Evolutionary conservation across 2,113 vertebrate genomes (phyloP).

Genomic region (Albula glossodonta): DNA sequence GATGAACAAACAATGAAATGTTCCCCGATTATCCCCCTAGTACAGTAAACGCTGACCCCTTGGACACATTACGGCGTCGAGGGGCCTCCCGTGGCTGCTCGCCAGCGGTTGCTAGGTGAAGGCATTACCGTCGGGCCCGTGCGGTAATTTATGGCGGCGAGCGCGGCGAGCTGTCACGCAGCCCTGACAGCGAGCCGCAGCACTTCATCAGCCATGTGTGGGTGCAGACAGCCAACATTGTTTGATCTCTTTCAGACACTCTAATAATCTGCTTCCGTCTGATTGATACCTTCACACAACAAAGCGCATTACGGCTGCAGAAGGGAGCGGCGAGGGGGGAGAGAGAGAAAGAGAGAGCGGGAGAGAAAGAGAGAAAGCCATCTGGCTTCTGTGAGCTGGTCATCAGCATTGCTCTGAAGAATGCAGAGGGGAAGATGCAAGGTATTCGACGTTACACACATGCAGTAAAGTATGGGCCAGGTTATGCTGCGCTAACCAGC

Average conservation of each 20-base stretch:
- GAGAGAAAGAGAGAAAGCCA: not conserved
- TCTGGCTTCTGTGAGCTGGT: not conserved
- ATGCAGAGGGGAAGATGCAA: too few species aligned
- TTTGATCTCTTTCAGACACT: slow-evolving; percentile 99
- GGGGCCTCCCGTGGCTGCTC: slow-evolving; percentile 57
- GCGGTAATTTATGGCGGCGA: slow-evolving; percentile 93
- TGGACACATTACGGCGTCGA: slow-evolving; percentile 63
- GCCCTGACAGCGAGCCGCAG: slow-evolving; percentile 92
- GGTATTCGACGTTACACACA: too few species aligned
- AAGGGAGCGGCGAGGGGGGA: slow-evolving; percentile 61
- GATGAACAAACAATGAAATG: not conserved
- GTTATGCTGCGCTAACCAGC: too few species aligned
- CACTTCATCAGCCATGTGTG: slow-evolving; percentile 92
- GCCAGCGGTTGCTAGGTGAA: slow-evolving; percentile 86
- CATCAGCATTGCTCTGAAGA: not conserved
- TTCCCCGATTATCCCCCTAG: not conserved
- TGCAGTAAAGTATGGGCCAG: too few species aligned
- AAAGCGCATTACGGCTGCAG: slow-evolving; percentile 82
- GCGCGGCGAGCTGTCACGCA: slow-evolving; percentile 91
- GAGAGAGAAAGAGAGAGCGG: too few species aligned
- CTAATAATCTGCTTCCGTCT: slow-evolving; percentile 98
- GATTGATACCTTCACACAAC: slow-evolving; percentile 98
- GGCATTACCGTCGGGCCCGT: slow-evolving; percentile 89
- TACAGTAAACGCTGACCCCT: slow-evolving; percentile 63
- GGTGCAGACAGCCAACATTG: slow-evolving; percentile 91